phyloP scores from a whole-genome alignment of 2,113 vertebrate genomes.

The Malurus cyaneus region DNA sequence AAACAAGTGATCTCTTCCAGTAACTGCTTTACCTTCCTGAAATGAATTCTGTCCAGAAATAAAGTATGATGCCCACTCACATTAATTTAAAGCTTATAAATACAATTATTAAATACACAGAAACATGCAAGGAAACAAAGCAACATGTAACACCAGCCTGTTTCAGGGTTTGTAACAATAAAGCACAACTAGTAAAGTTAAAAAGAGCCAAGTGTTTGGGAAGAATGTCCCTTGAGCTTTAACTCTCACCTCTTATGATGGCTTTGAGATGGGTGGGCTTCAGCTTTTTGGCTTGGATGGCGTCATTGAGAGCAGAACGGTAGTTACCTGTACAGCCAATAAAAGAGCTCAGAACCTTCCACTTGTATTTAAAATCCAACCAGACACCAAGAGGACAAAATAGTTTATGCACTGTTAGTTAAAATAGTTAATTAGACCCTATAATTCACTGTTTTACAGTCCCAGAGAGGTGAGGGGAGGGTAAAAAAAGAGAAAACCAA shows the following conservation, averaged over 20 bases:
- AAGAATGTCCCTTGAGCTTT: neutral
- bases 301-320: conserved; percentile 89
- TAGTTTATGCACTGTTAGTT: neutral
- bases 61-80: neutral
- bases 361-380: neutral
- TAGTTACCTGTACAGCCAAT: conserved; percentile 81
- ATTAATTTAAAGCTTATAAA: neutral
- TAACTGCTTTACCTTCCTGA: neutral
- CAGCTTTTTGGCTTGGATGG: conserved; percentile 83
- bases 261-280: conserved; percentile 92
- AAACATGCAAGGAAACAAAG: rapidly evolving
- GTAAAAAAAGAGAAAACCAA: neutral
- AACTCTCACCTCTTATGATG: conserved; percentile 83
- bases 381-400: neutral
- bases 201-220: neutral
- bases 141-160: neutral
- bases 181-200: neutral
- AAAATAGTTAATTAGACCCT: neutral
- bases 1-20: neutral
- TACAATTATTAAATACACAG: neutral
- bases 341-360: neutral
- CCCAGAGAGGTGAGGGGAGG: rapidly evolving
- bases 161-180: neutral
- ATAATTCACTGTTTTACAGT: neutral
- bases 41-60: neutral